Percentiles rank a stretch among this genome's conserved stretches.
Conservation (phyloP, 2,888 invertebrate genomes). For the Heliconius ethilla region DNA sequence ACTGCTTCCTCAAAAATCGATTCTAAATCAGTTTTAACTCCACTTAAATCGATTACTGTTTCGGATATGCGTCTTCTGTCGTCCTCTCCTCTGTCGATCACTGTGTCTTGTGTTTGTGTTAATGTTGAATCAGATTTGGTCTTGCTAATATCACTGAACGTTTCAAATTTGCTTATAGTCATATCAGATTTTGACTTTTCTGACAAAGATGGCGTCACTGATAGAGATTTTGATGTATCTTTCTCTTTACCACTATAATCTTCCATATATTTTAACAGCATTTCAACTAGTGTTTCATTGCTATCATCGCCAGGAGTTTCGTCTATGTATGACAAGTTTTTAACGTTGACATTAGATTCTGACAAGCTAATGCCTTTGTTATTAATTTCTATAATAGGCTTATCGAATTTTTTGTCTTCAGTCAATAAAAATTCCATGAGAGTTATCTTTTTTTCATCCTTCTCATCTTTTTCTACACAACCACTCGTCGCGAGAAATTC, state of each 20-base stretch:
- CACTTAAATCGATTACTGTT: constrained; percentile 70
- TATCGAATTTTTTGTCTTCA: constrained; percentile 60
- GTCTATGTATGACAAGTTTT: constrained; percentile 70
- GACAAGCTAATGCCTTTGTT: constrained; percentile 63
- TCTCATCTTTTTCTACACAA: constrained; percentile 67
- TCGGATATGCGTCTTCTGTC: constrained; percentile 70
- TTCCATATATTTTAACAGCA: constrained; percentile 77
- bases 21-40: constrained; percentile 71
- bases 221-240: constrained; percentile 58
- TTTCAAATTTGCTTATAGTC: constrained; percentile 74
- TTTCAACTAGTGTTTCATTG: constrained; percentile 72
- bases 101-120: constrained; percentile 75
- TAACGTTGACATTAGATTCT: constrained; percentile 69
- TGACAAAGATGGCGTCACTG: constrained; percentile 68
- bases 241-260: constrained; percentile 65
- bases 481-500: constrained; percentile 75
- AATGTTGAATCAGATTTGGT: constrained; percentile 77
- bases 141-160: constrained; percentile 74
- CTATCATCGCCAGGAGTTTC: constrained; percentile 74
- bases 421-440: constrained; percentile 77
- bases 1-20: constrained; percentile 68
- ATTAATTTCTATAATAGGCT: constrained; percentile 64
- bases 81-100: constrained; percentile 66
- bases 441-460: constrained; percentile 74
- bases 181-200: constrained; percentile 77